Conservation (phyloP, 2,113 vertebrate genomes). For the Callithrix jacchus region DNA sequence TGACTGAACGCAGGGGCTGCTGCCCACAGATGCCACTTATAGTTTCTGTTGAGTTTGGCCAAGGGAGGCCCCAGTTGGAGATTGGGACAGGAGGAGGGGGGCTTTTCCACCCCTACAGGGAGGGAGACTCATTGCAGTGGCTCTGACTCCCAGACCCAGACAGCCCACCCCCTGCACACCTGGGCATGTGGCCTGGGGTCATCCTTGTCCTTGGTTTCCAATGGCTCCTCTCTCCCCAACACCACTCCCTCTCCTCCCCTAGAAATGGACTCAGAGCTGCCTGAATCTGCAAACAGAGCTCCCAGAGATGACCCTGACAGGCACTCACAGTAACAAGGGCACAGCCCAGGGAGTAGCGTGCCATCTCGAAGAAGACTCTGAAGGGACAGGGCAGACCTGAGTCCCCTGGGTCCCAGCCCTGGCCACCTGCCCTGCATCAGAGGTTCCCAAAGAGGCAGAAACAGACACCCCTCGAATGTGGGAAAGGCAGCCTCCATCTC, state of each 20-base stretch:
- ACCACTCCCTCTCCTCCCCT: fast-evolving
- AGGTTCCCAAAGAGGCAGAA: neutral
- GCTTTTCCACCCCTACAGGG: too few relatives aligned
- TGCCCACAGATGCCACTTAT: too few relatives aligned
- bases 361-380: fast-evolving
- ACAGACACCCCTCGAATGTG: too few relatives aligned
- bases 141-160: neutral
- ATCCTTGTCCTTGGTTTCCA: neutral
- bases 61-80: neutral
- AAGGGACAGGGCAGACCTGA: too few relatives aligned
- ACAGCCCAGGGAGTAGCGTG: neutral
- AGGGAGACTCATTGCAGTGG: too few relatives aligned
- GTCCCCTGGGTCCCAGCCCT: neutral
- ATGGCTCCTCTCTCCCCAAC: neutral
- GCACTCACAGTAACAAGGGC: neutral
- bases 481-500: too few relatives aligned
- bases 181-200: neutral
- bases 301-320: neutral
- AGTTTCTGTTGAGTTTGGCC: neutral
- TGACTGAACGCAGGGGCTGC: neutral
- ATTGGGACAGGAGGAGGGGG: neutral
- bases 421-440: neutral
- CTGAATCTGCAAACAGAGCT: too few relatives aligned
- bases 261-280: neutral
- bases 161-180: neutral